Conservation (phyloP, 2,113 vertebrate genomes). For the chimpanzee (Pan troglodytes) region DNA sequence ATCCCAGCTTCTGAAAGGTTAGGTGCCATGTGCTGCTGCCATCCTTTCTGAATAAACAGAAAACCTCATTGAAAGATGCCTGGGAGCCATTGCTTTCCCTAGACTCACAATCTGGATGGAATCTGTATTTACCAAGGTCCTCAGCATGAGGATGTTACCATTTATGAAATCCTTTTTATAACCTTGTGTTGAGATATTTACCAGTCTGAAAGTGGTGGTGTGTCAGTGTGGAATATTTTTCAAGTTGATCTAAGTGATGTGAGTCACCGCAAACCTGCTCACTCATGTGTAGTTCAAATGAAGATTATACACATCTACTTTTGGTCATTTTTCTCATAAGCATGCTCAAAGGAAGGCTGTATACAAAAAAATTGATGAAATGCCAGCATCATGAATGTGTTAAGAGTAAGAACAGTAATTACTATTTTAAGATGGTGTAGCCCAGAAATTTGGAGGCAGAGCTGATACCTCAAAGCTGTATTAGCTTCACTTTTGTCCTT, state of each 20-base stretch:
- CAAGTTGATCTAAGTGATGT: background rate
- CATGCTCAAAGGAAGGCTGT: background rate
- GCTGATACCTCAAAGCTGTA: background rate
- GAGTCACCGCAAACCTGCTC: background rate
- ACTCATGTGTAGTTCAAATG: background rate
- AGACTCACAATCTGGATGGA: background rate
- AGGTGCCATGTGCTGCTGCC: accelerated
- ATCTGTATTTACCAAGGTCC: background rate
- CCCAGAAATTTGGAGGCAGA: background rate
- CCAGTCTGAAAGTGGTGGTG: background rate
- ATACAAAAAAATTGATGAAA: background rate
- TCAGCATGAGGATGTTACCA: background rate
- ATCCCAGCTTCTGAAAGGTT: background rate
- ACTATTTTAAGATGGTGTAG: background rate
- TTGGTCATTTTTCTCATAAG: background rate
- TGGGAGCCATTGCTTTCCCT: background rate
- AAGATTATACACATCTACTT: background rate
- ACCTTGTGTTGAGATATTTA: background rate
- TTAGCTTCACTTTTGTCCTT: background rate
- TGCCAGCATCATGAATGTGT: background rate
- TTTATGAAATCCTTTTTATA: background rate
- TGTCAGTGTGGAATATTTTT: background rate
- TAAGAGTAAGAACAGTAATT: background rate
- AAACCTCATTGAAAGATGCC: background rate
- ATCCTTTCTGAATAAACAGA: background rate